Conservation (phyloP, 2,888 invertebrate genomes). For the Arge pagana region DNA sequence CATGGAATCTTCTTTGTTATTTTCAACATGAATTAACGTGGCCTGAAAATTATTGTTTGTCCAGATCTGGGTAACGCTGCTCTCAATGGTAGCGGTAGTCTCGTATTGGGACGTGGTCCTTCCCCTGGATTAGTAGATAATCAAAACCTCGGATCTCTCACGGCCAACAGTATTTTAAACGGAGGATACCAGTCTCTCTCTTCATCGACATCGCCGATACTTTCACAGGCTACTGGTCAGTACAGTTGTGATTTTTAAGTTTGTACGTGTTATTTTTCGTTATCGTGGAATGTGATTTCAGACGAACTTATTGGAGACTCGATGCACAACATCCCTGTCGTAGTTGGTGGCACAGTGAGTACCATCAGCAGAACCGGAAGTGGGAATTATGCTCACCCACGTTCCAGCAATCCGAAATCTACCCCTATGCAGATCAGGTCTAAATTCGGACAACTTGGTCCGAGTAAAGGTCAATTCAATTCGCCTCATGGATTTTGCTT, state of each 20-base stretch:
- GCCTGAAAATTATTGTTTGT: conserved; percentile 39
- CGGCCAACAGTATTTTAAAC: conserved; percentile 57
- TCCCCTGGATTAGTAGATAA: conserved; percentile 66
- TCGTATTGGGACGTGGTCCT: conserved; percentile 64
- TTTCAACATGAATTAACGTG: not conserved
- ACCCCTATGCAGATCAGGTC: conserved; percentile 87
- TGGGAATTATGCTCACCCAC: conserved; percentile 48
- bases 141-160: conserved; percentile 47
- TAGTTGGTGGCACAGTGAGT: conserved; percentile 45
- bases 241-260: not conserved
- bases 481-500: conserved; percentile 97
- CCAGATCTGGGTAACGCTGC: conserved; percentile 59
- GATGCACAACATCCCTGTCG: conserved; percentile 52
- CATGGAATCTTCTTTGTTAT: not conserved
- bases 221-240: conserved; percentile 57
- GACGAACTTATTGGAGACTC: conserved; percentile 54
- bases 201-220: conserved; percentile 67
- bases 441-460: conserved; percentile 93
- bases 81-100: conserved; percentile 59
- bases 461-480: conserved; percentile 92
- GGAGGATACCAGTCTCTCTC: conserved; percentile 62
- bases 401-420: conserved; percentile 63
- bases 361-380: conserved; percentile 46
- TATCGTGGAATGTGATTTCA: conserved; percentile 28
- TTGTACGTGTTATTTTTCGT: not conserved